These are phyloP conservation scores for Kryptolebias ocellatus DNA, from an alignment of 2,797 vertebrate species.

Conservation along the genomic window DNA sequence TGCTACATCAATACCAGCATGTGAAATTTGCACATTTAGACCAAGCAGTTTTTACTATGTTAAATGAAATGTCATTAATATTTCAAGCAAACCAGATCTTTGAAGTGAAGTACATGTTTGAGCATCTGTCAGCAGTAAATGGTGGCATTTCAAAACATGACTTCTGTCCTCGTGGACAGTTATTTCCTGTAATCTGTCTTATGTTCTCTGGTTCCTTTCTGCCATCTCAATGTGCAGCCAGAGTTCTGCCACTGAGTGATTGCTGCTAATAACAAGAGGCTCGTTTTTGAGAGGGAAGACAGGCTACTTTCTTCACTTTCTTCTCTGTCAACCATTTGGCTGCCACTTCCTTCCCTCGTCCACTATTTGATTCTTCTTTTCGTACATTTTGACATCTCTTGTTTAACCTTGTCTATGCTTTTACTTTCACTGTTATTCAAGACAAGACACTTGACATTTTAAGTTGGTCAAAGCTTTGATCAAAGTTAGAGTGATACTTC, in stretches of 20 bases:
- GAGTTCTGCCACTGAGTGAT: constrained; percentile 46
- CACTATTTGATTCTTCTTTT: neutral
- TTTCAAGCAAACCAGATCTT: neutral
- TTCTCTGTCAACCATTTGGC: neutral
- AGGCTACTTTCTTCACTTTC: constrained; percentile 21
- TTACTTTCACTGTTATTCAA: too few species aligned
- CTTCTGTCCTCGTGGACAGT: constrained; percentile 50
- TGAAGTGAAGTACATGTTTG: constrained; percentile 1
- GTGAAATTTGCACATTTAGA: constrained; percentile 10
- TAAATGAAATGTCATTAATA: neutral
- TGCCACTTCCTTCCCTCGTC: constrained; percentile 1
- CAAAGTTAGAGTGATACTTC: too few species aligned
- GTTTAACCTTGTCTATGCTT: neutral
- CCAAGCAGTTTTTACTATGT: constrained; percentile 1
- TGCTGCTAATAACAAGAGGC: constrained; percentile 52
- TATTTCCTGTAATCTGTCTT: constrained; percentile 60
- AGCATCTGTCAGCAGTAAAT: constrained; percentile 43
- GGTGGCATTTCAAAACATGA: constrained; percentile 44
- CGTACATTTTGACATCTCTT: neutral
- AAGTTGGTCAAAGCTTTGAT: too few species aligned
- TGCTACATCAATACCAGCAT: constrained; percentile 3
- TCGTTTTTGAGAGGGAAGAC: constrained; percentile 17
- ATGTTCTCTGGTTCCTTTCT: constrained; percentile 34
- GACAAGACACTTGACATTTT: too few species aligned
- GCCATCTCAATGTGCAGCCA: constrained; percentile 35